A percentile compares a stretch with the other conserved stretches of the same genome.
Conservation (phyloP, 2,113 vertebrate species). For the Perca flavescens region DNA sequence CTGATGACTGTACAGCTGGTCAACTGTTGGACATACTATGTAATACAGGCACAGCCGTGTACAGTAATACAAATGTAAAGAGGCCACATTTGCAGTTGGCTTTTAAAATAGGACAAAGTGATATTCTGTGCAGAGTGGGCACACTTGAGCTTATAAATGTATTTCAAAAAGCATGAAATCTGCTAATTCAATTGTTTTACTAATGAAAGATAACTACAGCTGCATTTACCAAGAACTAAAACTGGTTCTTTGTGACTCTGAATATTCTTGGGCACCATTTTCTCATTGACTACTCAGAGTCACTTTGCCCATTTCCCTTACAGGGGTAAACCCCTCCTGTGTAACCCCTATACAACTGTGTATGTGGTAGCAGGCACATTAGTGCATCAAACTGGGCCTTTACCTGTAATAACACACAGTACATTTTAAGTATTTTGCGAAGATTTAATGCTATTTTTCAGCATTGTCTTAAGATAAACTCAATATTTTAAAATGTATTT, state of each 20-base stretch:
- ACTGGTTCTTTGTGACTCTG: neutral
- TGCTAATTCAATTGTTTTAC: neutral
- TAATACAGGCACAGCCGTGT: neutral
- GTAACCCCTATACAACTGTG: neutral
- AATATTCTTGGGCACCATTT: neutral
- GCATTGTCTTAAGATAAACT: neutral
- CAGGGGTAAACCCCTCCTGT: neutral
- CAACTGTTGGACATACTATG: neutral
- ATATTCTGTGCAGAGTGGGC: neutral
- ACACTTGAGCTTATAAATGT: neutral
- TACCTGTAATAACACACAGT: neutral
- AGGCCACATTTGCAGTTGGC: neutral
- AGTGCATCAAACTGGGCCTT: constrained; percentile 9
- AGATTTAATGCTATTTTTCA: neutral
- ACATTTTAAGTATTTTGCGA: neutral
- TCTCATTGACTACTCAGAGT: neutral
- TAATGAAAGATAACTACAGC: neutral
- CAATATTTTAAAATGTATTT: neutral
- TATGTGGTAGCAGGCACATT: neutral
- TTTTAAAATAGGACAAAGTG: constrained; percentile 3
- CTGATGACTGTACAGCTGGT: constrained; percentile 26
- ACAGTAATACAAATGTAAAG: neutral
- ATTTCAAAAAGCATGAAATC: neutral
- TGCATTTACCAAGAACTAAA: neutral
- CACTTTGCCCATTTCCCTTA: neutral